Evolutionary conservation across 2,797 vertebrate genomes (phyloP).

Genomic region (Pogoniulus pusillus): DNA sequence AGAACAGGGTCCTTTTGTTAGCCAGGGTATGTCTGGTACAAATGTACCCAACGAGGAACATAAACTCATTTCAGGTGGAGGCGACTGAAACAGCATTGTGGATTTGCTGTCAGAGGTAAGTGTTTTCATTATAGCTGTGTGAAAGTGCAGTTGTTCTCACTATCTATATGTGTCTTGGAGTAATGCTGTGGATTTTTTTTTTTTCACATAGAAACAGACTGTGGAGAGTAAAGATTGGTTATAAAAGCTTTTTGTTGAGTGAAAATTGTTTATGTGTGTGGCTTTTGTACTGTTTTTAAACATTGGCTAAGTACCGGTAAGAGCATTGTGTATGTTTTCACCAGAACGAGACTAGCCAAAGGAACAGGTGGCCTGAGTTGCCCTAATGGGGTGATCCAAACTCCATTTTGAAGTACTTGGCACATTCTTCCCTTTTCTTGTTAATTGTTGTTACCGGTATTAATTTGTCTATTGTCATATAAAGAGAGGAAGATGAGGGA

Average conservation of each 20-base stretch:
- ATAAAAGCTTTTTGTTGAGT: not conserved
- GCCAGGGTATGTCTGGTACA: not conserved
- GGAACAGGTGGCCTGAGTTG: not conserved
- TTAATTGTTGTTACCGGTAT: not conserved
- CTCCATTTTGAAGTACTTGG: not conserved
- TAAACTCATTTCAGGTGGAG: not conserved
- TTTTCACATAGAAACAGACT: not conserved
- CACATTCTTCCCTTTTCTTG: not conserved
- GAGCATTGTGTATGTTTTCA: not conserved
- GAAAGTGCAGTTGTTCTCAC: not conserved
- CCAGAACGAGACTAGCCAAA: not conserved
- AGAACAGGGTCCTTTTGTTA: not conserved
- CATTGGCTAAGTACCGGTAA: not conserved
- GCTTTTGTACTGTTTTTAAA: not conserved
- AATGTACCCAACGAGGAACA: accelerated
- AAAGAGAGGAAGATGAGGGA: not conserved
- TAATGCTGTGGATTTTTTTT: not conserved
- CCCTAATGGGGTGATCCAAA: accelerated
- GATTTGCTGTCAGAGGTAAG: not conserved
- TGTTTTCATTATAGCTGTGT: not conserved
- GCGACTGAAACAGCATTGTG: accelerated
- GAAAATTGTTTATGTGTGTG: accelerated
- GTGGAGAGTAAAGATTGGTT: not conserved
- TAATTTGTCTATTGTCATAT: not conserved
- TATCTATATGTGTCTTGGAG: not conserved